Evolutionary conservation across 2,888 invertebrate genomes (phyloP), one percentile per base, ranked within the genome.

Genomic region (Leptinotarsa tumamoca): DNA sequence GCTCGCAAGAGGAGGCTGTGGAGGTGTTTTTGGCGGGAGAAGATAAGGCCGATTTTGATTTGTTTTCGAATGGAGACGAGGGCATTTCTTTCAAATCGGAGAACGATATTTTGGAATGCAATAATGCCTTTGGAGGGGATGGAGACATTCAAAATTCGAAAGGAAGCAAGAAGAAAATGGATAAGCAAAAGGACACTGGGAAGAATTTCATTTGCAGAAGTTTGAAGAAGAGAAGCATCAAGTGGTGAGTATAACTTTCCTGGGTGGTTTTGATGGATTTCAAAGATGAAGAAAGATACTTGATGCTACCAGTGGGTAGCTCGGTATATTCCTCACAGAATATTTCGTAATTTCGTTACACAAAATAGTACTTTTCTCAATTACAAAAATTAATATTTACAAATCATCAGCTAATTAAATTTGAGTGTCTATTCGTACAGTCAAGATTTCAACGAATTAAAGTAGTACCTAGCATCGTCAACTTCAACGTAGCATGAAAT

Each of bases 11-110:
- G 84, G 86, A 84, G 85, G 85, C 85, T 82, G 84, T 84, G 18
- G 84, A 86, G 27, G 82, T 82, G 72, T 83, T 86, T 84, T 86
- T 86, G 84, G 86, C 86, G 85, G 86, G 85, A 83, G 84, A 85
- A 79, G 78, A 81, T n/a, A 84, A 84, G 78, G 81, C 82, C 52
- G 83, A 82, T 52, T 84, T 82, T 66, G 84, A 84, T 49, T 74
- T 79, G 54, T 71, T 79, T 54, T 75, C 74, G 49, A 79, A 78
- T 51, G 69, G 51, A 13, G 67, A 76, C 56, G 80, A 83, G 27
- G 80, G 80, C 7, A 81, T 85, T 70, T 82, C 83, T 50, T 79
- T 77, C 43, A 80, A 77, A 54, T 76, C 76, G 4, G 81, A 81
- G 54, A 75, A 79, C 52, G 68, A 63, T 17, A 51, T 76, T 21